Evolutionary conservation across 1,140 invertebrate genomes (phyloP).

Genomic region (Meloidogyne hapla): DNA sequence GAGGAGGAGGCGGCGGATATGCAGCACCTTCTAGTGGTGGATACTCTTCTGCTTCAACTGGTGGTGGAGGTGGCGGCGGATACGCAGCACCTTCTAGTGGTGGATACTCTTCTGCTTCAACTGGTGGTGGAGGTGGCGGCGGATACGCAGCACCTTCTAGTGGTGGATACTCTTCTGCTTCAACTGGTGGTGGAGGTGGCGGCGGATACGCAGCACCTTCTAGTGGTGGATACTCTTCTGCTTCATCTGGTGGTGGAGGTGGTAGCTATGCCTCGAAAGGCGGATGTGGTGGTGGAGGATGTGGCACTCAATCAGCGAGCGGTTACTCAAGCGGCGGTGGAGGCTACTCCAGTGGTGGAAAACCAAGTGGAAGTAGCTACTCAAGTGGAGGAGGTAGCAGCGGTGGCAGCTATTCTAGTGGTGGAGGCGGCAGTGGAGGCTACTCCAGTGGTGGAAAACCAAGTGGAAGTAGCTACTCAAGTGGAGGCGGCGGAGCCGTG

Average conservation of each 20-base stretch:
- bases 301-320: background rate
- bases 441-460: background rate
- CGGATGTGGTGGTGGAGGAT: too few relatives aligned
- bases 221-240: too few relatives aligned
- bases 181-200: background rate
- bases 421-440: background rate
- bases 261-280: too few relatives aligned
- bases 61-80: background rate
- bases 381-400: background rate
- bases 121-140: background rate
- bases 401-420: background rate
- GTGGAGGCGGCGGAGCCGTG: background rate
- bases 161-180: constrained; percentile 7
- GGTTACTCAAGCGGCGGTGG: background rate
- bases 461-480: background rate
- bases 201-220: background rate
- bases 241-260: background rate
- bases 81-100: background rate
- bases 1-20: background rate
- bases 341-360: background rate
- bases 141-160: background rate
- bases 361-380: background rate
- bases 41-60: background rate
- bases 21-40: background rate
- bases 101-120: background rate